phyloP scores from a whole-genome alignment of 2,113 vertebrate genomes.

The Peromyscus californicus region DNA sequence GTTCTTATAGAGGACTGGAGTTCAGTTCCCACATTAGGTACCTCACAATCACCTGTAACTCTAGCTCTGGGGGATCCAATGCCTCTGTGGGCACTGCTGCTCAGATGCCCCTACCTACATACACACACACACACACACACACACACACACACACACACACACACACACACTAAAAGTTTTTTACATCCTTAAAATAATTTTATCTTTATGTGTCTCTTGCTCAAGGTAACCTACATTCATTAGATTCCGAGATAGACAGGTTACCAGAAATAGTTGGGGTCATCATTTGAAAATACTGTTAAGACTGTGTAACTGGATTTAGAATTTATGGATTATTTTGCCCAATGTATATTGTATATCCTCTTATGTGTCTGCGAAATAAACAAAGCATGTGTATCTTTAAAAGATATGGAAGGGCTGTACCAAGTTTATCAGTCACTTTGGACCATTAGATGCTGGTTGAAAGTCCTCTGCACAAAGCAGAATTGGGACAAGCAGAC shows the following conservation, averaged over 20 bases:
- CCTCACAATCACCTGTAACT: not conserved
- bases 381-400: not conserved
- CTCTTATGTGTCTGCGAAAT: not conserved
- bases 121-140: not conserved
- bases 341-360: not conserved
- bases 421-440: not conserved
- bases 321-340: not conserved
- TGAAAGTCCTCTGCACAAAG: not conserved
- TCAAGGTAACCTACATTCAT: not conserved
- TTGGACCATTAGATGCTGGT: not conserved
- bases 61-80: no score
- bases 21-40: not conserved
- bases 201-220: not conserved
- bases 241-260: not conserved
- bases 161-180: not conserved
- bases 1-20: not conserved
- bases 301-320: not conserved
- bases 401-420: not conserved
- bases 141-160: not conserved
- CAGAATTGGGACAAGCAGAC: not conserved
- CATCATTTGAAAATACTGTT: conserved; percentile 36
- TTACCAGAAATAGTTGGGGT: not conserved
- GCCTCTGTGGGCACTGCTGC: not conserved
- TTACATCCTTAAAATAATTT: not conserved
- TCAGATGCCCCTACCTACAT: not conserved